Evolutionary conservation across 2,797 vertebrate species (phyloP), one percentile per base, ranked within the genome.

Genomic region (Ambastaia sidthimunki): DNA sequence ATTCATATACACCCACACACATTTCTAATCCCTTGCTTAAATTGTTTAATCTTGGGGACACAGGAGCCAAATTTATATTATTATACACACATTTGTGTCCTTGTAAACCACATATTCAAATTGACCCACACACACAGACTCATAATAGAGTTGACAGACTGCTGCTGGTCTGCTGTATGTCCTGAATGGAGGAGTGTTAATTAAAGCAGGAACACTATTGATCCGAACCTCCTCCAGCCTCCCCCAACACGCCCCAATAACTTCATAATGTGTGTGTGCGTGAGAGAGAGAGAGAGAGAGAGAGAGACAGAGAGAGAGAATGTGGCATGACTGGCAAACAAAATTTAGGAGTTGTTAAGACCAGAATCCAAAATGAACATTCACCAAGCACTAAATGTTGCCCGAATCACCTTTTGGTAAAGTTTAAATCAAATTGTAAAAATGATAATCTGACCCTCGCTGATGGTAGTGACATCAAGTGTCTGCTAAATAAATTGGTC

Each of bases 131-230:
- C 28, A 28, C 28, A 28, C 28, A 59, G 4, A 28, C 4, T 16
- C 9, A 60, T 28, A 11, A 60, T 62, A 25, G 28, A 25, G 31
- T 71, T 52, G 65, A 65, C 81, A 82, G 65, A 52, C 70, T 68
- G 60, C 76, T 74, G 81, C 71, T 70, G 75, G 70, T 66, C 31
- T 57, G 81, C 41, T 44, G 41, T 76, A 66, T 80, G 80, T 76
- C 80, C 76, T 74, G 68, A 75, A 80, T 79, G 68, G 60, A 76
- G 80, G 80, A 68, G 80, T 74, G 76, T 84, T 84, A 84, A 84
- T 84, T 84, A 84, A 76, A 82, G 83, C 80, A 69, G 76, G 80
- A 81, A 82, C 69, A 34, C 73, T 84, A 84, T 84, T 82, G 83
- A 84, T 84, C 81, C 67, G 65, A 70, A 50, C 54, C 52, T 62